Base-by-base conservation (phyloP, 2,888 invertebrate genomes). In the Anthrax anthrax region DNA sequence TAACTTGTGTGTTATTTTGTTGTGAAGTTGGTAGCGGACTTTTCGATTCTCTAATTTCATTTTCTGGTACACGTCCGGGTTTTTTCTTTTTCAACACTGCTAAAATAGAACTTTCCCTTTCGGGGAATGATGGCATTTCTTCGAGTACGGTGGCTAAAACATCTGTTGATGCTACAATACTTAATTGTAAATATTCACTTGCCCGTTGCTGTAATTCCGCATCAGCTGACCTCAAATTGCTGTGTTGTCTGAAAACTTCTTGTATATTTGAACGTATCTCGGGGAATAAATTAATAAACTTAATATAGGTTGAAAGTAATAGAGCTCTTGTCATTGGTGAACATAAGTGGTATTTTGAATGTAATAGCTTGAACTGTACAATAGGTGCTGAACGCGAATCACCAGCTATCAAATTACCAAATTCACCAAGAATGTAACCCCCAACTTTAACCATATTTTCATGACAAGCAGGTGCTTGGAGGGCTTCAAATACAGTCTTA, bases 401-500 rank as follows among this genome's bases (percentile, higher is more conserved):
- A 16, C 98, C 98, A 57, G 98, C 98, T 65, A 98, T 98, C 50
- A 99, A 77, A 72, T 99, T 99, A 45, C 98, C 98, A 72, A 98
- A 98, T 71, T 98, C 97, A 51, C 98, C 98, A 50, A 98, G 77
- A 58, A 99, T 97, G 61, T 98, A 98, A 45, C 97, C 98, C 50
- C 97, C 97, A 46, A 98, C 98, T 78, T 98, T 99, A 2, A 98
- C 97, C 98, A 99, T 98, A 68, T 99, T 99, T 71, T 99, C 98
- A 67, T 98, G 98, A 62, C 98, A 99, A 23, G 98, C 97, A 18
- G 97, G 96, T 32, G 96, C 96, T 74, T 98, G 96, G 45, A 97
- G 72, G 47, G 95, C 95, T 78, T 98, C 98, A 73, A 98, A 98
- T 19, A 97, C 97, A 46, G 97, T 98, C 73, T 98, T 99, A 43